Evolutionary conservation across 1,140 invertebrate species (phyloP).

Genomic region (Pseudomyrmex dendroicus): DNA sequence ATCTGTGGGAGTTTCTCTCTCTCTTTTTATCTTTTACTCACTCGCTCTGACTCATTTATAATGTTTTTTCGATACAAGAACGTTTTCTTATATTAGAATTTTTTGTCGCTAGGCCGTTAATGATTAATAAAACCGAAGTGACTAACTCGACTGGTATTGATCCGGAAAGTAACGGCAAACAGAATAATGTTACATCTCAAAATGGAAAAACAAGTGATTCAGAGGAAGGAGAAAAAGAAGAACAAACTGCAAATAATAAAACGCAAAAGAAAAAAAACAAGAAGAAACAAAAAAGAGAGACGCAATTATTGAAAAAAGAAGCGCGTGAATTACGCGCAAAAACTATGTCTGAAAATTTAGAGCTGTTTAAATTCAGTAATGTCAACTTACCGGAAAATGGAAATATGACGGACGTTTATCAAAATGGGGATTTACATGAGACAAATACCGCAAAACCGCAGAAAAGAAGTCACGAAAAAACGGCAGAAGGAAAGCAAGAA

Average conservation of each 20-base stretch:
- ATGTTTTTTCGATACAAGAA: conserved; percentile 5
- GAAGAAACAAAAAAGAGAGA: conserved; percentile 79
- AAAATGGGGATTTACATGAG: conserved; percentile 60
- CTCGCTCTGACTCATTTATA: neutral
- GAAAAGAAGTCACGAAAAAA: conserved; percentile 65
- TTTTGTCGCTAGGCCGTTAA: conserved; percentile 7
- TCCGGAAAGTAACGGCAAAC: conserved; percentile 48
- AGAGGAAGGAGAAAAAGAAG: conserved; percentile 62
- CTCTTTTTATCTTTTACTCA: too few relatives aligned
- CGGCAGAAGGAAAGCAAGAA: conserved; percentile 59
- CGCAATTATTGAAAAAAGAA: conserved; percentile 83
- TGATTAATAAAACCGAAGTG: conserved; percentile 19
- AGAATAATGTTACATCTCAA: neutral
- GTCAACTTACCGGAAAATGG: conserved; percentile 57
- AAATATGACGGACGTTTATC: conserved; percentile 41
- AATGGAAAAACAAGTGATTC: conserved; percentile 40
- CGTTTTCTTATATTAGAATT: neutral
- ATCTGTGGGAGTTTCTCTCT: neutral
- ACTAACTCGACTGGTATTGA: neutral
- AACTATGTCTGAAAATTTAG: conserved; percentile 80
- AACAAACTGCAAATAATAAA: conserved; percentile 28
- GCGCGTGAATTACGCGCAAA: conserved; percentile 80
- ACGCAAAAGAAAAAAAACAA: conserved; percentile 76
- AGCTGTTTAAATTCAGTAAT: conserved; percentile 74
- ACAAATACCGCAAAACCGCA: conserved; percentile 43